Percentiles rank a stretch among this genome's conserved stretches.
These are phyloP conservation scores for Poeciliopsis turneri DNA, from an alignment of 2,797 vertebrate species.

Conservation along the genomic window DNA sequence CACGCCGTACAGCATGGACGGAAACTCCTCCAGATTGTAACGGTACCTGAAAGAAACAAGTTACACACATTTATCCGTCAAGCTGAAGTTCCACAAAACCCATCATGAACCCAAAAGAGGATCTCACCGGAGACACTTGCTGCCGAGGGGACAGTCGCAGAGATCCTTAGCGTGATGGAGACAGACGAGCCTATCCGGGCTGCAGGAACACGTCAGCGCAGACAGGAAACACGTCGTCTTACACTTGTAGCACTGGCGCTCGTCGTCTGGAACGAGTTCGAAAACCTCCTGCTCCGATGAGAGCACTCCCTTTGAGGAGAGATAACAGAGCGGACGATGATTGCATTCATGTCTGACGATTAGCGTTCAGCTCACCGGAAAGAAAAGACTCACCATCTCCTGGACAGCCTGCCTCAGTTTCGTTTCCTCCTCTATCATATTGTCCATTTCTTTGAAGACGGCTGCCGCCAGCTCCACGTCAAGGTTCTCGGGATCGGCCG, in stretches of 20 bases:
- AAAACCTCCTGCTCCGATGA: slow-evolving; percentile 97
- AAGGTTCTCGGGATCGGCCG: slow-evolving; percentile 93
- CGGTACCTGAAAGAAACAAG: slow-evolving; percentile 84
- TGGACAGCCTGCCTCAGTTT: slow-evolving; percentile 86
- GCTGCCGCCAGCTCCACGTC: slow-evolving; percentile 95
- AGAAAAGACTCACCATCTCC: slow-evolving; percentile 81
- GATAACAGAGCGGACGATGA: not conserved
- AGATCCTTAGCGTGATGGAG: slow-evolving; percentile 89
- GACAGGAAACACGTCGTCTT: slow-evolving; percentile 98
- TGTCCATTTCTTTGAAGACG: slow-evolving; percentile 92
- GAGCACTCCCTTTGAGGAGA: slow-evolving; percentile 86
- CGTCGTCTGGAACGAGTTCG: slow-evolving; percentile 95
- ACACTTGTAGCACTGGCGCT: slow-evolving; percentile 94
- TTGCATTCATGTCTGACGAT: not conserved
- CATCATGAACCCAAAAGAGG: not conserved
- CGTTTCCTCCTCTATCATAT: slow-evolving; percentile 93
- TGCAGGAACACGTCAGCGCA: slow-evolving; percentile 94
- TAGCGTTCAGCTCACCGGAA: not conserved
- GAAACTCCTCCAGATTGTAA: slow-evolving; percentile 94
- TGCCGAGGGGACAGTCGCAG: slow-evolving; percentile 89
- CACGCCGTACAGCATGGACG: slow-evolving; percentile 92
- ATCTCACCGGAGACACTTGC: slow-evolving; percentile 92
- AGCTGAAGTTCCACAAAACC: not conserved
- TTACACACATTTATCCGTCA: not conserved
- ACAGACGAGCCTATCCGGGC: slow-evolving; percentile 92